Evolutionary conservation across 2,888 invertebrate genomes (phyloP).

Genomic region (Cryptocheilus praepositus): DNA sequence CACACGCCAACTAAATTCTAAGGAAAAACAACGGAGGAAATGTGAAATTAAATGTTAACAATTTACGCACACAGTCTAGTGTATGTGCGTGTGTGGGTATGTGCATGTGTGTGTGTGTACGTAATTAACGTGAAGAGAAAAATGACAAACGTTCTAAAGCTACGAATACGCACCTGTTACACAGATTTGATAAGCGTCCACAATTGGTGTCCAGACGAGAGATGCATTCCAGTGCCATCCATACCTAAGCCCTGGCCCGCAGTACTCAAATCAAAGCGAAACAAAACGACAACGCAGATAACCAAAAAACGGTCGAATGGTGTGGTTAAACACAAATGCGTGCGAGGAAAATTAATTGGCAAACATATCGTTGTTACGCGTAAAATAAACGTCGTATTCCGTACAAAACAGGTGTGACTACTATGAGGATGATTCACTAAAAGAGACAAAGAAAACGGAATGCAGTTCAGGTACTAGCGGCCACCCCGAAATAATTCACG

Average conservation of each 20-base stretch:
- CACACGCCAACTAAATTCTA: too few species aligned
- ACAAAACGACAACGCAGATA: constrained; percentile 65
- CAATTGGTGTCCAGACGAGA: constrained; percentile 36
- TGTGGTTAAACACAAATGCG: constrained; percentile 58
- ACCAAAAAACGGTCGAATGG: constrained; percentile 51
- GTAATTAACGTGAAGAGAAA: too few species aligned
- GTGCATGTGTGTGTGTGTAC: too few species aligned
- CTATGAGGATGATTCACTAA: background rate
- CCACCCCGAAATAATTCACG: background rate
- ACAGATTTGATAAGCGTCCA: constrained; percentile 29
- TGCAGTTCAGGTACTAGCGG: background rate
- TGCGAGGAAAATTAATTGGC: constrained; percentile 47
- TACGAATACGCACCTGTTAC: constrained; percentile 61
- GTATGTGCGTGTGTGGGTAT: too few species aligned
- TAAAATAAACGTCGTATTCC: constrained; percentile 27
- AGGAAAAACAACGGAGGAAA: too few species aligned
- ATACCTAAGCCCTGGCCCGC: constrained; percentile 62
- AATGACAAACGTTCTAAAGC: constrained; percentile 36
- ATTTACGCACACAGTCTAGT: too few species aligned
- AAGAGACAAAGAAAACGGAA: too few species aligned
- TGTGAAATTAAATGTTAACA: too few species aligned
- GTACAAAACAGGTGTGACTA: constrained; percentile 14
- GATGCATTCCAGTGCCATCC: constrained; percentile 59
- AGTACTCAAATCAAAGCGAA: constrained; percentile 66
- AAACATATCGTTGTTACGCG: constrained; percentile 25